Conservation (phyloP, 2,797 vertebrate genomes). For the Onychomys leucogaster region DNA sequence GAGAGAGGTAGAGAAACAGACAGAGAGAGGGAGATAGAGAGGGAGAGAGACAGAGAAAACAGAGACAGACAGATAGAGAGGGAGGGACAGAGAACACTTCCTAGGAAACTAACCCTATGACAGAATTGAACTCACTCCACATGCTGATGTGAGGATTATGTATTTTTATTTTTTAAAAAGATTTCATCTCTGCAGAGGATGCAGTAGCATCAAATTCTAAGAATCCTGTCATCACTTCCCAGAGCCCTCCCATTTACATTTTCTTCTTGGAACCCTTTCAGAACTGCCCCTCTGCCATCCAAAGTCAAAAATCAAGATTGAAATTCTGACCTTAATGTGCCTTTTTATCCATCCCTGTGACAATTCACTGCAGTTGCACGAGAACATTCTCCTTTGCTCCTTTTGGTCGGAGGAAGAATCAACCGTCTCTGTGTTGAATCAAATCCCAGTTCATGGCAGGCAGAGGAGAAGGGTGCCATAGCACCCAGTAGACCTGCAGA, state of each 20-base stretch:
- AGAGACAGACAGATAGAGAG: too few species aligned
- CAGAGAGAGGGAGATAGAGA: not conserved
- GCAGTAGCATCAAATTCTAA: conserved; percentile 31
- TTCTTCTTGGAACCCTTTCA: not conserved
- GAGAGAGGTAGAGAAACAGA: not conserved
- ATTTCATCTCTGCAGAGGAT: not conserved
- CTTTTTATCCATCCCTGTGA: not conserved
- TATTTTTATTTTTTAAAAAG: not conserved
- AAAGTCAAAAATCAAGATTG: not conserved
- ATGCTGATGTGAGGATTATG: not conserved
- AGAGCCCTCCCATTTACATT: not conserved
- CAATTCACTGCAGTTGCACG: not conserved
- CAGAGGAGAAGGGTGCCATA: not conserved
- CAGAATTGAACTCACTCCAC: not conserved
- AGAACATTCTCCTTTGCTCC: not conserved
- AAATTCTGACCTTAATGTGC: not conserved
- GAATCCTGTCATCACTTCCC: not conserved
- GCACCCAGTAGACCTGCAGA: not conserved
- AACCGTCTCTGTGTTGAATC: not conserved
- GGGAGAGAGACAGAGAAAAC: too few species aligned
- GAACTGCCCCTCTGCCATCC: not conserved
- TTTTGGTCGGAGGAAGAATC: conserved; percentile 18
- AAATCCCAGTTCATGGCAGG: not conserved
- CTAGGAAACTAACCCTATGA: not conserved
- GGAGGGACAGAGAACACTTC: not conserved